Evolutionary conservation across 1,140 invertebrate genomes (phyloP).

Genomic region (Heliconius nattereri): DNA sequence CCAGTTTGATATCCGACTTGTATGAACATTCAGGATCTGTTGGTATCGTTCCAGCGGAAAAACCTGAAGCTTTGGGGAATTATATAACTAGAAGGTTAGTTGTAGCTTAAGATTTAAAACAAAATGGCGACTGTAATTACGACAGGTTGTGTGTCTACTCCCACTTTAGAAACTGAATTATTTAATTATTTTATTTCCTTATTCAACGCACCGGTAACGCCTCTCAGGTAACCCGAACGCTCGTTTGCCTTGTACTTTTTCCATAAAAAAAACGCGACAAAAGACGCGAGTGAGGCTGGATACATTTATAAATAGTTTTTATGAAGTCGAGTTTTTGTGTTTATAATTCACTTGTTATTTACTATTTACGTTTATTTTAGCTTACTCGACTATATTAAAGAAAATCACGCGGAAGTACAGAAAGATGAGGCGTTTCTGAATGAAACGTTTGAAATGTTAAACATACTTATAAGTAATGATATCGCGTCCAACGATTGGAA

Average conservation of each 20-base stretch:
- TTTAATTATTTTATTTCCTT: too few species aligned
- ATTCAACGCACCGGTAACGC: too few species aligned
- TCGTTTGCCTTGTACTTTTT: too few species aligned
- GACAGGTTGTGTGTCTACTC: too few species aligned
- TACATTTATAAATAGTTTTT: too few species aligned
- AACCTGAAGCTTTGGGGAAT: slow-evolving; percentile 46
- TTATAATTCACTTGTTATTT: too few species aligned
- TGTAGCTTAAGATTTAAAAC: neutral
- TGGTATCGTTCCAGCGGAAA: slow-evolving; percentile 27
- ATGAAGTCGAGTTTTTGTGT: too few species aligned
- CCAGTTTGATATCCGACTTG: slow-evolving; percentile 45
- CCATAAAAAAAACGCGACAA: too few species aligned
- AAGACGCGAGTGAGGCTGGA: too few species aligned
- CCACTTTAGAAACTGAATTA: too few species aligned
- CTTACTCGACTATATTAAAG: slow-evolving; percentile 42
- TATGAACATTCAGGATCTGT: slow-evolving; percentile 38
- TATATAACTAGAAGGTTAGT: slow-evolving; percentile 49
- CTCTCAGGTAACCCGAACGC: too few species aligned
- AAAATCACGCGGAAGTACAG: slow-evolving; percentile 47
- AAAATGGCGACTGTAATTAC: too few species aligned
- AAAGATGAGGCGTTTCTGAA: slow-evolving; percentile 53
- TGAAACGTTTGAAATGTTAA: slow-evolving; percentile 52
- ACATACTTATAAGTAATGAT: slow-evolving; percentile 55
- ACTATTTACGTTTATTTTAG: slow-evolving; percentile 32
- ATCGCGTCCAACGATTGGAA: slow-evolving; percentile 63